Evolutionary conservation across 2,113 vertebrate genomes (phyloP).

Genomic region (Lichenostomus cassidix): DNA sequence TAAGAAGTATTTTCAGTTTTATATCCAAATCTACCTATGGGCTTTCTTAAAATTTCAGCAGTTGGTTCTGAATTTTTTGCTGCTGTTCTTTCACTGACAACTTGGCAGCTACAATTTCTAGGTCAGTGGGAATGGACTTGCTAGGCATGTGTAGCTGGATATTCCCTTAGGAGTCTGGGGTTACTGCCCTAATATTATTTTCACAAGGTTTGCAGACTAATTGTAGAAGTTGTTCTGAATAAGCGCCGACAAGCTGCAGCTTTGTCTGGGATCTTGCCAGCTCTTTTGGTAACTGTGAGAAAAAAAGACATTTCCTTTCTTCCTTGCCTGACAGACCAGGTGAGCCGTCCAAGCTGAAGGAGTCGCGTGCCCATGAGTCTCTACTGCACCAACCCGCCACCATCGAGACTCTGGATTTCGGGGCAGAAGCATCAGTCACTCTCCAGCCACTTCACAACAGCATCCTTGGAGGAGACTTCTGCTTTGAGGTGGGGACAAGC

Average conservation of each 20-base stretch:
- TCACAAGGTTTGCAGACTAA: not conserved
- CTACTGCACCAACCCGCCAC: conserved; percentile 87
- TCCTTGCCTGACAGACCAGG: conserved; percentile 75
- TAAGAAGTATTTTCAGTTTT: not conserved
- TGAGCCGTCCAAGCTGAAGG: conserved; percentile 89
- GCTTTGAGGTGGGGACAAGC: conserved; percentile 86
- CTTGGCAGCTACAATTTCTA: not conserved
- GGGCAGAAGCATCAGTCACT: conserved; percentile 85
- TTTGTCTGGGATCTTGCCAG: not conserved
- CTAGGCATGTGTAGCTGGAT: not conserved
- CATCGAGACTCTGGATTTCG: conserved; percentile 89
- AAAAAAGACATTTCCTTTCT: not conserved
- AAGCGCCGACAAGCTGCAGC: not conserved
- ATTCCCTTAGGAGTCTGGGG: not conserved
- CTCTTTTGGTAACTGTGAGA: not conserved
- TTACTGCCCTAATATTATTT: not conserved
- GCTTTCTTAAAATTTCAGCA: not conserved
- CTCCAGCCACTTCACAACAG: conserved; percentile 94
- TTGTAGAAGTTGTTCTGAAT: not conserved
- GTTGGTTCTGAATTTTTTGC: not conserved
- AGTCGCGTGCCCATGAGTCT: conserved; percentile 91
- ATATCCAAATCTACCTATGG: not conserved
- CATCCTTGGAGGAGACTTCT: conserved; percentile 94
- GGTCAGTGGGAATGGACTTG: not conserved
- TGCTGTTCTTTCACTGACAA: not conserved